Evolutionary conservation across 2,888 invertebrate species (phyloP), one percentile per base, ranked within the genome.

Genomic region (Netelia fuscicornis): DNA sequence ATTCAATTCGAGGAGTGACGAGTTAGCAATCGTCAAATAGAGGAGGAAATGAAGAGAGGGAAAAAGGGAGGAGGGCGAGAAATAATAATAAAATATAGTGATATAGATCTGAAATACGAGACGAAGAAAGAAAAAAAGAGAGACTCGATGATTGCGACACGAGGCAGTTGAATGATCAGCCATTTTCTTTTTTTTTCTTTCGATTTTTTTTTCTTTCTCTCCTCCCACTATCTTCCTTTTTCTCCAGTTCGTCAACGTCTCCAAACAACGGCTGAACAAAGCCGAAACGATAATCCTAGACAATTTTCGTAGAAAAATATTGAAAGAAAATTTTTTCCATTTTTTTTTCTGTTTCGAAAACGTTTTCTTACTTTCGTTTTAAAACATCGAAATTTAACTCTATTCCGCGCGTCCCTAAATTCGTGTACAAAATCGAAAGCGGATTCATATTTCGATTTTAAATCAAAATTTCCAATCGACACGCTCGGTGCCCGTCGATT

Each of bases 81-180:
- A 44, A 17, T 10, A 58, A 68, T 44, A 54, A 78, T 20, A n/a
- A 62, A 17, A 23, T 11, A 37, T 37, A 37, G 68, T 25, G 68
- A 64, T 67, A 67, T 65, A 77, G 20, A 79, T 64, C 68, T 6
- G 68, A 17, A 67, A 48, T 75, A 86, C 81, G 67, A 71, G 44
- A 52, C 86, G 75, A 60, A 72, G 62, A 72, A 81, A 84, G 52
- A 83, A 76, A 79, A 65, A 13, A 64, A 71, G 42, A 80, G 64
- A 65, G 20, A 1, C 30, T 10, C 13, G 77, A 11, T 76, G 74
- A 42, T 64, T 65, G 54, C 54, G 60, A 42, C 84, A 85, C 86
- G 86, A 81, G 82, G 70, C 76, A 30, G 74, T 60, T 77, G 75
- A 84, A 81, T 88, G 86, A 86, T 88, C 76, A 56, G 60, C 64